Base-by-base conservation (phyloP, 2,797 vertebrate species). In the Benthosema pterotum region DNA sequence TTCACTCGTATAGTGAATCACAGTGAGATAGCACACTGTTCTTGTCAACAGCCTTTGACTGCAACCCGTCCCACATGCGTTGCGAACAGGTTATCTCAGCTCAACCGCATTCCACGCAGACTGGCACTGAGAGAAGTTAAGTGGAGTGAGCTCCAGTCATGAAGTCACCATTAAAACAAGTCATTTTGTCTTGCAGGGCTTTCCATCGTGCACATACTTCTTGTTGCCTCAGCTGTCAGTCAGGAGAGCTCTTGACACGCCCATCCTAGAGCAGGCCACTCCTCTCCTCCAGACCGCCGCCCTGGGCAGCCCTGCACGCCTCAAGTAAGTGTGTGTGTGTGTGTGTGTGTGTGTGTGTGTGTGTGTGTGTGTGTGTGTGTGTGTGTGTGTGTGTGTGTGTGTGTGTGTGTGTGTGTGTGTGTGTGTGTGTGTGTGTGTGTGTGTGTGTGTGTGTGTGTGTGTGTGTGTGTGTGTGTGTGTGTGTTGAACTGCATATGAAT, bases 191-290 rank as follows among this genome's bases (percentile, higher is more conserved):
- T 60, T 8, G 2, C 74, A 99, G 97, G 97, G 94, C 4, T 94
- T 98, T 80, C 92, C 93, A 0, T 92, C 91, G 42, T 99, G 97
- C 83, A 89, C 91, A 28, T 99, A 95, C 83, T 71, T 93, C 75
- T 96, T 99, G 89, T 95, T 99, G 87, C 94, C 96, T 12, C 96
- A 97, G 78, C 89, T 99, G 70, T 94, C 95, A 78, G 86, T 96
- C 11, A 91, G 93, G 69, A 92, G 95, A 69, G 90, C 91, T 0
- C 82, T 92, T 2, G 92, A 96, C 68, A 89, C 93, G 15, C 92
- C 94, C 1, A 69, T 94, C 55, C 84, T 98, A 74, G 90, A 95
- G 73, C 89, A 90, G 0, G 84, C 83, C 16, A 73, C 82, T 12
- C 76, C 89, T 15, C 69, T 87, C 19, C 69, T 71, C 6, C 93